These are phyloP conservation scores for Acleris literana DNA, from an alignment of 2,888 invertebrate species.

Conservation along the genomic window DNA sequence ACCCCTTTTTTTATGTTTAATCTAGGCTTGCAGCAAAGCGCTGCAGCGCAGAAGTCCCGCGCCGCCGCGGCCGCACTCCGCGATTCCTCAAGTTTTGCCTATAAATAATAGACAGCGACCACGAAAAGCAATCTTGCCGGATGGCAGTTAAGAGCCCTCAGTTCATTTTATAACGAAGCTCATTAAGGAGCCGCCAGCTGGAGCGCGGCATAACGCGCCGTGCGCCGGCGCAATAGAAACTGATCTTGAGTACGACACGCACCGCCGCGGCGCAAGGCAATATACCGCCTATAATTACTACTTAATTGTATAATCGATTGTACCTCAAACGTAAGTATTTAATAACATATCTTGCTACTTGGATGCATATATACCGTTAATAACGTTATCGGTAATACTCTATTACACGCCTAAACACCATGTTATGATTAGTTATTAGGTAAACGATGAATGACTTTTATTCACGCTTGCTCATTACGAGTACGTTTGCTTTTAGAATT, in stretches of 20 bases:
- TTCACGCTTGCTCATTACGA: neutral
- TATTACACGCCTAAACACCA: conserved; percentile 12
- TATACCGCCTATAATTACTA: conserved; percentile 69
- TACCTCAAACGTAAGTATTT: conserved; percentile 40
- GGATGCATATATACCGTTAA: conserved; percentile 30
- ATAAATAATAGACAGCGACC: conserved; percentile 77
- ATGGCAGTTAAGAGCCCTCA: conserved; percentile 76
- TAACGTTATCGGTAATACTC: conserved; percentile 32
- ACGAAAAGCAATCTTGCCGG: conserved; percentile 78
- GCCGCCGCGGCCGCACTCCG: conserved; percentile 53
- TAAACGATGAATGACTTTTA: conserved; percentile 5
- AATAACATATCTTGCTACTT: conserved; percentile 33
- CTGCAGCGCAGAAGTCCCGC: conserved; percentile 18
- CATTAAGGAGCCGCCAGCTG: conserved; percentile 63
- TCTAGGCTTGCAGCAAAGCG: too few species aligned
- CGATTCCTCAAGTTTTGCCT: conserved; percentile 68
- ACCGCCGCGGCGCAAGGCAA: conserved; percentile 44
- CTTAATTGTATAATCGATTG: conserved; percentile 66
- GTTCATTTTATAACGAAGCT: conserved; percentile 78
- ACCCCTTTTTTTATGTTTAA: too few species aligned
- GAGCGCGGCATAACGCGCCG: conserved; percentile 55
- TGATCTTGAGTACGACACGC: conserved; percentile 48
- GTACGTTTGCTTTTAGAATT: neutral
- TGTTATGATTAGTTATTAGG: conserved; percentile 2
- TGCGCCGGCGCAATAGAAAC: conserved; percentile 50